phyloP scores from a whole-genome alignment of 2,797 vertebrate genomes.

The Atherinosoma microstoma region DNA sequence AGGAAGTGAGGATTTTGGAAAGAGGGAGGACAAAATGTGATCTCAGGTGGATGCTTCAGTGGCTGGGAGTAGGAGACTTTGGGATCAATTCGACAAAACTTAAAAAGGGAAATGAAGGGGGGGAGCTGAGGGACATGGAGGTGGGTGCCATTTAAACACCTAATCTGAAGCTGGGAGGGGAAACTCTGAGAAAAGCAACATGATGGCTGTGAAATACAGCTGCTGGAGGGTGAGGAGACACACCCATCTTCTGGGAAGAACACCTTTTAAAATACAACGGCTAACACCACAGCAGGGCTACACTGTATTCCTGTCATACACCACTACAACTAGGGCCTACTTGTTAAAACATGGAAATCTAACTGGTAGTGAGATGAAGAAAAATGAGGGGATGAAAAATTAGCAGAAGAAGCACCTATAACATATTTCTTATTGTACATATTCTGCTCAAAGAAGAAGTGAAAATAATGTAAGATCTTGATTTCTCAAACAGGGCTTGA shows the following conservation, averaged over 20 bases:
- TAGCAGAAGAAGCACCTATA: slow-evolving; percentile 2
- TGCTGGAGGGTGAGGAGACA: slow-evolving; percentile 85
- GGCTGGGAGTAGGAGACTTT: slow-evolving; percentile 13
- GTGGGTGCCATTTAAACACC: slow-evolving; percentile 13
- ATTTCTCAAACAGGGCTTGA: background rate
- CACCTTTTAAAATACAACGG: slow-evolving; percentile 43
- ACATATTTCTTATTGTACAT: slow-evolving; percentile 6
- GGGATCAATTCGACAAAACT: slow-evolving; percentile 21
- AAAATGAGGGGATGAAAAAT: slow-evolving; percentile 22
- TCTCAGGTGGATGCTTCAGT: slow-evolving; percentile 22
- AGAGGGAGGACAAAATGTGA: background rate
- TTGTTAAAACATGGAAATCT: slow-evolving; percentile 11
- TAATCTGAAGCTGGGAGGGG: slow-evolving; percentile 22
- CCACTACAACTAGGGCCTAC: background rate
- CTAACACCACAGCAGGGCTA: slow-evolving; percentile 17
- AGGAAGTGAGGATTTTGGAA: slow-evolving; percentile 10
- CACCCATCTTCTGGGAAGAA: slow-evolving; percentile 63
- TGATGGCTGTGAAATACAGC: slow-evolving; percentile 85
- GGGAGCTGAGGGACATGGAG: slow-evolving; percentile 15
- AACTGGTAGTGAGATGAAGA: slow-evolving; percentile 23
- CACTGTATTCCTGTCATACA: slow-evolving; percentile 5
- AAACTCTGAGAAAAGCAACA: slow-evolving; percentile 71
- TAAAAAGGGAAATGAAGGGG: background rate
- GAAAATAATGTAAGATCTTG: slow-evolving; percentile 8
- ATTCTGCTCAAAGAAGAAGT: slow-evolving; percentile 49